phyloP scores from a whole-genome alignment of 2,888 invertebrate species.

The Plebejus anna region DNA sequence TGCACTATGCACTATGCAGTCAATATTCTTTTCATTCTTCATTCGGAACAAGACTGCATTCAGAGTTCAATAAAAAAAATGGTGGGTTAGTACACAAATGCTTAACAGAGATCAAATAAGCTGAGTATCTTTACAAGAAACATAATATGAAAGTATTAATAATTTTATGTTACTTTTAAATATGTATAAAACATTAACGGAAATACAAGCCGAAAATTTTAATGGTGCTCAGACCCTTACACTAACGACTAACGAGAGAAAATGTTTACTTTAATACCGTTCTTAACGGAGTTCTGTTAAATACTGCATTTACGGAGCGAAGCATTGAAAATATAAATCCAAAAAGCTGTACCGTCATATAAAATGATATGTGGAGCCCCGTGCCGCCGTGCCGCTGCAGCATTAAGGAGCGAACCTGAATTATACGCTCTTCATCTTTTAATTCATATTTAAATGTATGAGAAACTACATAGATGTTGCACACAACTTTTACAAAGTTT shows the following conservation, averaged over 20 bases:
- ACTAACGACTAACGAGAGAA: slow-evolving; percentile 25
- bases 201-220: background rate
- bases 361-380: slow-evolving; percentile 37
- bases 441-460: background rate
- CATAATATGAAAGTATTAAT: background rate
- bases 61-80: no score
- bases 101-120: no score
- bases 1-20: no score
- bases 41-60: no score
- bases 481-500: no score
- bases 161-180: background rate
- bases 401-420: background rate
- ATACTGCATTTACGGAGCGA: slow-evolving; percentile 32
- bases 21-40: no score
- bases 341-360: slow-evolving; percentile 39
- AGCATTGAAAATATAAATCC: slow-evolving; percentile 42
- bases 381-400: background rate
- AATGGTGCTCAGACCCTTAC: background rate
- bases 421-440: slow-evolving; percentile 17
- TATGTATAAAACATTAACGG: background rate
- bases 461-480: no score
- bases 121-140: no score
- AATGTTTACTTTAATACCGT: slow-evolving; percentile 25
- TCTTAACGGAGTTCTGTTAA: slow-evolving; percentile 11
- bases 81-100: no score